Conservation (phyloP, 2,888 invertebrate species). For the Nebria salina region DNA sequence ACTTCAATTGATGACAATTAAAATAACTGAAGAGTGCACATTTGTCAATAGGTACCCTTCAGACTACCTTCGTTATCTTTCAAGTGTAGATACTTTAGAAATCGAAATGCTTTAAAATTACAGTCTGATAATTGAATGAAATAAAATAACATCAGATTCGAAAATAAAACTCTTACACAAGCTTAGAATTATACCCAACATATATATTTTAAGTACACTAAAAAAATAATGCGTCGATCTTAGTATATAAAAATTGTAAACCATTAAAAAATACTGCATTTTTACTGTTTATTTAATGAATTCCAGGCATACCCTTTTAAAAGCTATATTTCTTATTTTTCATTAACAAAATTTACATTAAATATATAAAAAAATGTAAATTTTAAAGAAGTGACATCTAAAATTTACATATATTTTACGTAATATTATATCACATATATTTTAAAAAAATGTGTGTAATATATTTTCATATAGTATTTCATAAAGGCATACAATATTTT, state of each 20-base stretch:
- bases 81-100: neutral
- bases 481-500: no score
- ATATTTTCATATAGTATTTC: no score
- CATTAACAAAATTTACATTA: neutral
- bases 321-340: neutral
- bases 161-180: neutral
- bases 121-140: neutral
- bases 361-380: neutral
- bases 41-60: neutral
- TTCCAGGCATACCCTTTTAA: neutral
- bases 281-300: neutral
- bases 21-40: neutral
- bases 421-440: neutral
- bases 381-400: neutral
- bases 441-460: neutral
- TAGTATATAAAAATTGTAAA: no score
- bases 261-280: no score
- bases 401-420: neutral
- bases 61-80: neutral
- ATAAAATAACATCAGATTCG: neutral
- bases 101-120: neutral
- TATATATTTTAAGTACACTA: no score
- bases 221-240: no score
- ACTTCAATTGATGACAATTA: neutral
- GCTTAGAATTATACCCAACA: no score